phyloP scores from a whole-genome alignment of 35 echinoderm and acorn worm genomes.

The Heliocidaris tuberculata region DNA sequence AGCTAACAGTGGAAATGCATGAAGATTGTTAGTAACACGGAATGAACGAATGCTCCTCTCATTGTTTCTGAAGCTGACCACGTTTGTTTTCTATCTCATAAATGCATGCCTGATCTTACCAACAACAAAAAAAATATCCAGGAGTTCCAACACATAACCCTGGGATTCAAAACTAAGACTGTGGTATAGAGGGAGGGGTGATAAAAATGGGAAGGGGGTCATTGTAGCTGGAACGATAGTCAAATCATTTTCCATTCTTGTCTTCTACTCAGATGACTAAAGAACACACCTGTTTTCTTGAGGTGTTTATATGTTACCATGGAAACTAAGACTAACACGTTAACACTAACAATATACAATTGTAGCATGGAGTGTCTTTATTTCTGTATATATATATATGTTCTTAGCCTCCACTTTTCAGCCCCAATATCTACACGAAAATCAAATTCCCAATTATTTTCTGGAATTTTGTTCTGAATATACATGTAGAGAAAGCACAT shows the following conservation, averaged over 20 bases:
- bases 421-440: not conserved
- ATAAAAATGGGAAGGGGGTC: not conserved
- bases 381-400: not conserved
- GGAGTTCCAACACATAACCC: not conserved
- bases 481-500: not conserved
- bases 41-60: constrained; percentile 46
- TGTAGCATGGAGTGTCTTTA: not conserved
- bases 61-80: constrained; percentile 32
- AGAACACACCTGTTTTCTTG: constrained; percentile 16
- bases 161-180: not conserved
- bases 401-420: not conserved
- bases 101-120: constrained; percentile 49
- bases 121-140: not conserved
- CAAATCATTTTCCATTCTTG: not conserved
- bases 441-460: not conserved
- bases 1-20: constrained; percentile 7
- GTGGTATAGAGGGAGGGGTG: not conserved
- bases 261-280: not conserved
- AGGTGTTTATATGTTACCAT: constrained; percentile 5
- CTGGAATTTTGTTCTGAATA: not conserved
- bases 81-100: not conserved
- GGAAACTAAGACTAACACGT: constrained; percentile 10
- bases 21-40: constrained; percentile 37
- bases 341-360: constrained; percentile 6
- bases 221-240: not conserved